These are phyloP conservation scores for Gandaritis pyraliata DNA, from an alignment of 2,888 invertebrate genomes.

Conservation along the genomic window DNA sequence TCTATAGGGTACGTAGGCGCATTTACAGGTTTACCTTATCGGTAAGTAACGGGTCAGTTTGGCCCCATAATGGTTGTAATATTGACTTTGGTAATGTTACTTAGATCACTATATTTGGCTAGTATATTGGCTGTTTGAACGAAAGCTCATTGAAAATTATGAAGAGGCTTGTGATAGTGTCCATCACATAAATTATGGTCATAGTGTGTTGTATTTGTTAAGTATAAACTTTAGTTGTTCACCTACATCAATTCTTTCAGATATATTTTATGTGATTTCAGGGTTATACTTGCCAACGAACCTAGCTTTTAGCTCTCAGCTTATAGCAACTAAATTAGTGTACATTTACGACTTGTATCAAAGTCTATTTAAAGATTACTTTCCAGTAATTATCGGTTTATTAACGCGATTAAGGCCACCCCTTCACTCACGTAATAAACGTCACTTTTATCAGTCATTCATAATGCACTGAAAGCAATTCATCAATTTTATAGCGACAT, in stretches of 20 bases:
- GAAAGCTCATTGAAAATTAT: too few relatives aligned
- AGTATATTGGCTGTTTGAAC: too few relatives aligned
- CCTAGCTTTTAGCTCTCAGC: too few relatives aligned
- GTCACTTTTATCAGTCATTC: slow-evolving; percentile 39
- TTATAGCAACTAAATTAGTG: too few relatives aligned
- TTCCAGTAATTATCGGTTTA: slow-evolving; percentile 15
- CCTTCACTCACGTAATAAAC: slow-evolving; percentile 36
- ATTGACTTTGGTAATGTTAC: neutral
- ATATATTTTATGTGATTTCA: too few relatives aligned
- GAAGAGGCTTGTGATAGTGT: too few relatives aligned
- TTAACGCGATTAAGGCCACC: slow-evolving; percentile 22
- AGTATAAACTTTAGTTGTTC: too few relatives aligned
- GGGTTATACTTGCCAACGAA: too few relatives aligned
- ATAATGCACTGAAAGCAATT: slow-evolving; percentile 41
- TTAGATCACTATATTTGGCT: neutral
- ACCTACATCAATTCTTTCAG: too few relatives aligned
- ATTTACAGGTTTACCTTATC: slow-evolving; percentile 35
- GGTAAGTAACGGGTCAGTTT: slow-evolving; percentile 13
- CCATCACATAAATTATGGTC: too few relatives aligned
- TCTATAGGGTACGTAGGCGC: too few relatives aligned
- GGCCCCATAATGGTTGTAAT: neutral
- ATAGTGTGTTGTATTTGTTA: too few relatives aligned
- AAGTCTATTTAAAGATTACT: slow-evolving; percentile 4
- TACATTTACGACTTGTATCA: neutral
- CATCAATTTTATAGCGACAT: slow-evolving; percentile 43